Percentiles rank a stretch among this genome's conserved stretches.
These are phyloP conservation scores for Conopomorpha cramerella DNA, from an alignment of 1,140 invertebrate species.

Conservation along the genomic window DNA sequence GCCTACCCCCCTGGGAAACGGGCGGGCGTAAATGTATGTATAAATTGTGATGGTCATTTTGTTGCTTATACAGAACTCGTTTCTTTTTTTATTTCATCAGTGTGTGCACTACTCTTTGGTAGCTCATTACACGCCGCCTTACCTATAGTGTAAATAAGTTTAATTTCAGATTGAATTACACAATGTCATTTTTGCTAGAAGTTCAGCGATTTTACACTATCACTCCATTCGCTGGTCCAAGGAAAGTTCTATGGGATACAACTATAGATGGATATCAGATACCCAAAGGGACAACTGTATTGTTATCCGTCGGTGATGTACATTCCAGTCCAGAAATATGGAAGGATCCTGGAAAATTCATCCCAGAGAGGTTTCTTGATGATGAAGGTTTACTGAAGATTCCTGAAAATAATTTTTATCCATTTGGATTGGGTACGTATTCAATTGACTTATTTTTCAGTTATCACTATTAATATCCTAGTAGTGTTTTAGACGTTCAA, in stretches of 20 bases:
- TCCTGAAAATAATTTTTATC: constrained; percentile 63
- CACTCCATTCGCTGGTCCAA: constrained; percentile 70
- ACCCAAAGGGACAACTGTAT: constrained; percentile 67
- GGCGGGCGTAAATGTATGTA: too few relatives aligned
- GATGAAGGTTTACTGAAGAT: constrained; percentile 47
- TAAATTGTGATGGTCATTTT: too few relatives aligned
- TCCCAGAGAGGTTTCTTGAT: constrained; percentile 69
- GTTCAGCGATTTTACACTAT: constrained; percentile 66
- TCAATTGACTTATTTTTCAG: constrained; percentile 5
- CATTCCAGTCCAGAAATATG: constrained; percentile 66
- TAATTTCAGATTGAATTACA: constrained; percentile 64
- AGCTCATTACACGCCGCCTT: too few relatives aligned
- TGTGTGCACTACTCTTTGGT: not conserved
- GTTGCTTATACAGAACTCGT: constrained; percentile 4
- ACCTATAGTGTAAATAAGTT: constrained; percentile 1
- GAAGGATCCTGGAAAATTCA: constrained; percentile 70
- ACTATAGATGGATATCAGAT: constrained; percentile 67
- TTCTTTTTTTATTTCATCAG: not conserved
- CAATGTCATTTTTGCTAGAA: constrained; percentile 69
- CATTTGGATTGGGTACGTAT: constrained; percentile 70
- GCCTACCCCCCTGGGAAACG: too few relatives aligned
- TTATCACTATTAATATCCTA: not conserved
- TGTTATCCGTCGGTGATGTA: constrained; percentile 69
- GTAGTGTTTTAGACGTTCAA: too few relatives aligned
- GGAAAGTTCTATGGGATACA: constrained; percentile 65